phyloP scores from a whole-genome alignment of 2,888 invertebrate species.

The Hypomecis punctinalis region DNA sequence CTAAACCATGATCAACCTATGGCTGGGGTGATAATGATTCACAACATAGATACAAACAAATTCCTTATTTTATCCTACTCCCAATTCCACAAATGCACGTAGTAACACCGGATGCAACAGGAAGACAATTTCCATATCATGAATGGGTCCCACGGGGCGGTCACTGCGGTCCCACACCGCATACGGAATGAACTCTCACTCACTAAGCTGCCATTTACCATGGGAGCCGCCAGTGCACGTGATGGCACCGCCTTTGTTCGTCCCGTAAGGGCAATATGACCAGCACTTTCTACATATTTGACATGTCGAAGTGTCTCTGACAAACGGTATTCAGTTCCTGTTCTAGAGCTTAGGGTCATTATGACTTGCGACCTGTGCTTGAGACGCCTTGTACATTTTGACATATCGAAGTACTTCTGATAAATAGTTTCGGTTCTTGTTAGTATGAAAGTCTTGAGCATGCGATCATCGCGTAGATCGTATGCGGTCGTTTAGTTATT shows the following conservation, averaged over 20 bases:
- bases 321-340: not conserved
- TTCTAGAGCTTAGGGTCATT: not conserved
- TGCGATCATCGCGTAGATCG: no score
- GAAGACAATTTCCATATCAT: constrained; percentile 45
- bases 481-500: no score
- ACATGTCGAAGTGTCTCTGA: constrained; percentile 17
- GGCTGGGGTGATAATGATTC: no score
- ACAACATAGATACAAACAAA: not conserved
- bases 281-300: constrained; percentile 30
- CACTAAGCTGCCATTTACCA: constrained; percentile 45
- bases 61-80: not conserved
- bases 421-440: no score
- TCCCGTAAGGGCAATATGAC: constrained; percentile 25
- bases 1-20: no score
- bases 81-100: constrained; percentile 7
- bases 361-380: not conserved
- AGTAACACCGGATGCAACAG: constrained; percentile 41
- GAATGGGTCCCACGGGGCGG: constrained; percentile 35
- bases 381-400: not conserved
- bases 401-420: no score
- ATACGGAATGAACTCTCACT: constrained; percentile 46
- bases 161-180: constrained; percentile 34
- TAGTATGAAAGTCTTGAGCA: no score
- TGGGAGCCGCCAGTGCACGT: constrained; percentile 35
- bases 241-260: constrained; percentile 33